These are phyloP conservation scores for Syngnathus floridae DNA, from an alignment of 2,113 vertebrate species.

Conservation along the genomic window DNA sequence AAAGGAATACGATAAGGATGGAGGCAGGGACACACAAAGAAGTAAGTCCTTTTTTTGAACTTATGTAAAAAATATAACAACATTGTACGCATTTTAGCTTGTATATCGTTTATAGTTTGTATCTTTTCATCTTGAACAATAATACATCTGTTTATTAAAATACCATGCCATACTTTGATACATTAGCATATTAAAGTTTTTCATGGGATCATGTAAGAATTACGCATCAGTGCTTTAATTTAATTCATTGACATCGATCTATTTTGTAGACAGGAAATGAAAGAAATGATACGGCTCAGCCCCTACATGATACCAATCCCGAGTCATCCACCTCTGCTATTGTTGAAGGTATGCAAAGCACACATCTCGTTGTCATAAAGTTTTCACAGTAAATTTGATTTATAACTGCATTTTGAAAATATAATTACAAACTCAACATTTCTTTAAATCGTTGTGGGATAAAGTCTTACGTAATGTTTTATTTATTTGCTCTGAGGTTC, in stretches of 20 bases:
- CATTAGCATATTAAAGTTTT: not conserved
- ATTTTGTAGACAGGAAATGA: conserved; percentile 27
- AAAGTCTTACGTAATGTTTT: not conserved
- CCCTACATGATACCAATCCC: conserved; percentile 22
- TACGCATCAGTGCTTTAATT: not conserved
- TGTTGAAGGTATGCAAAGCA: conserved; percentile 45
- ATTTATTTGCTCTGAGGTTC: not conserved
- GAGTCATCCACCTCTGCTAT: conserved; percentile 17
- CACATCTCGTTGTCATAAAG: not conserved
- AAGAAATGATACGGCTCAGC: conserved; percentile 24
- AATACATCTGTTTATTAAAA: not conserved
- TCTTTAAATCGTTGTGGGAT: not conserved
- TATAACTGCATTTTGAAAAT: conserved; percentile 2
- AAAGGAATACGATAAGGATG: conserved; percentile 26
- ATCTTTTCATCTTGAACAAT: not conserved
- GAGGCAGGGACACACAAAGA: conserved; percentile 27
- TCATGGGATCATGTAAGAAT: not conserved
- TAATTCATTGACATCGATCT: not conserved
- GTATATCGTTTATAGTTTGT: not conserved
- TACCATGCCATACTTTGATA: not conserved
- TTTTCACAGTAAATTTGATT: not conserved
- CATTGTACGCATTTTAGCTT: not conserved
- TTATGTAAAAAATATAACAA: not conserved
- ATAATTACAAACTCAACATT: not conserved
- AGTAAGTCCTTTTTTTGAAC: conserved; percentile 34